phyloP scores from a whole-genome alignment of 2,113 vertebrate species.

The Dipodomys stephensi region DNA sequence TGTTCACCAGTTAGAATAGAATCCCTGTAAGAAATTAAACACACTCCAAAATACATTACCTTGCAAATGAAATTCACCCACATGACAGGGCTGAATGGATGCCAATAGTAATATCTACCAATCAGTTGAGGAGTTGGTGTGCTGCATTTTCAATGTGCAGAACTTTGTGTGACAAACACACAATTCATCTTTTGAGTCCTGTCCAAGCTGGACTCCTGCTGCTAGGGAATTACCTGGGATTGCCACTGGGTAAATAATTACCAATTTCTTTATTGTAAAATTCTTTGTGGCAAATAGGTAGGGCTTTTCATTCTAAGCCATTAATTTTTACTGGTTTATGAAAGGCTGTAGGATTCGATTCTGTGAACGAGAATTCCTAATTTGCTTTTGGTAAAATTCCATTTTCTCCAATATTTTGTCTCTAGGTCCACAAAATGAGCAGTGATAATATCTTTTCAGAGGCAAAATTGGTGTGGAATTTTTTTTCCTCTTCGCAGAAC shows the following conservation, averaged over 20 bases:
- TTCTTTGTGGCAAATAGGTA: constrained; percentile 39
- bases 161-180: neutral
- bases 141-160: neutral
- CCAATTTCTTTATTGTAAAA: constrained; percentile 57
- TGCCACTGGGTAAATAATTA: constrained; percentile 60
- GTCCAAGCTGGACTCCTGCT: constrained; percentile 34
- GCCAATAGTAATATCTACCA: neutral
- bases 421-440: constrained; percentile 81
- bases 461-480: constrained; percentile 82
- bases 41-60: neutral
- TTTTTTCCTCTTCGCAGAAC: constrained; percentile 76
- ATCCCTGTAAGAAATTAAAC: constrained; percentile 31
- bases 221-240: constrained; percentile 14
- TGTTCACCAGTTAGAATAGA: constrained; percentile 31
- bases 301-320: constrained; percentile 1
- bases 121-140: neutral
- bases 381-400: constrained; percentile 75
- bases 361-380: constrained; percentile 70
- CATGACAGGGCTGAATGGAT: neutral
- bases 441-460: constrained; percentile 80
- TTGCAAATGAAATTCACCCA: constrained; percentile 34
- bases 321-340: constrained; percentile 69
- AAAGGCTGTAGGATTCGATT: constrained; percentile 63
- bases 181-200: neutral
- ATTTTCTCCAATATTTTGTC: constrained; percentile 80